Evolutionary conservation across 1,140 invertebrate genomes (phyloP), one percentile per base, ranked within the genome.

Genomic region (Catajapyx aquilonaris): DNA sequence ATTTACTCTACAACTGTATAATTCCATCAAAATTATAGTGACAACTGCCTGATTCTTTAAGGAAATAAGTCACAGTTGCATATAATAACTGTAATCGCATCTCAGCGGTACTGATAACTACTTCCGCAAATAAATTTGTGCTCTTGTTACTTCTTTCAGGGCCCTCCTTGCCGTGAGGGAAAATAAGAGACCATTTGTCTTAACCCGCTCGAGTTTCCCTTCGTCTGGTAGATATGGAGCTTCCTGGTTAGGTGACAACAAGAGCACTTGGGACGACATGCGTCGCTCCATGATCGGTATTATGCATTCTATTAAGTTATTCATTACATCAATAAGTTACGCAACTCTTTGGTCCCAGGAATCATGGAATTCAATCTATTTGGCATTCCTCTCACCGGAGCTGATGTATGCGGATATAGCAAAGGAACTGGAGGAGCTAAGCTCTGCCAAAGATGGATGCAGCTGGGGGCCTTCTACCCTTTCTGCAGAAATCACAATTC

Each of bases 291-390:
- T 69, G 18, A 55, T 62, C 32, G 23, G 23, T 28, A 28, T 28
- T 28, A 7, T 28, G 7, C 60, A 68, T 34, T 9, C 7, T 13
- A 30, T 39, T 25, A 34, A 13, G n/a, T 15, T 34, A 9, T 13
- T 9, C n/a, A 34, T 9, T 34, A 34, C 9, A 9, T 34, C 18
- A 31, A 31, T 15, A 31, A 3, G 15, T 31, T 31, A 15, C 13
- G 5, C 15, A 31, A 31, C 30, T n/a, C n/a, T n/a, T n/a, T n/a
- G n/a, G n/a, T n/a, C 42, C 45, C 57, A 66, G 76, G 75, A 45
- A 60, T 86, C 35, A 54, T 88, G 15, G 71, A 70, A 35, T 66
- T 65, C 47, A 65, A 61, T 41, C 43, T 66, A 37, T 66, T 61
- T 46, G 61, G 60, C 4, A 53, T 64, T 17, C 58, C 61, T 11